These are phyloP conservation scores for Seira musarum DNA, from an alignment of 2,888 invertebrate genomes.

Conservation along the genomic window DNA sequence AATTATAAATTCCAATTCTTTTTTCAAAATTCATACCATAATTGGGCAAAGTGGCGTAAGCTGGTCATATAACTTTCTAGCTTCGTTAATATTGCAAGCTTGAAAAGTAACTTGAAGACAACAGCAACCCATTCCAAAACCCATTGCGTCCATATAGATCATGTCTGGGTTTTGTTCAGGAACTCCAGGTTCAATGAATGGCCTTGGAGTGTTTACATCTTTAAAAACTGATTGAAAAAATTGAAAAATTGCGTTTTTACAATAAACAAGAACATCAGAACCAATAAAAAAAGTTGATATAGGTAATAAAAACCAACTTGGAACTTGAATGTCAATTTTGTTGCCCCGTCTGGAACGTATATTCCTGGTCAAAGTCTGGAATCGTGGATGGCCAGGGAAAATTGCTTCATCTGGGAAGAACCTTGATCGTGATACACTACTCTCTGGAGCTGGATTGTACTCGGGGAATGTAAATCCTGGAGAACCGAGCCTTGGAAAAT, in stretches of 20 bases:
- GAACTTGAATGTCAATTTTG: constrained; percentile 97
- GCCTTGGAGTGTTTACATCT: constrained; percentile 88
- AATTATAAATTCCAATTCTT: too few species aligned
- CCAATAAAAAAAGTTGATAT: not conserved
- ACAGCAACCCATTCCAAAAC: constrained; percentile 99
- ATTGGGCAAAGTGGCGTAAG: constrained; percentile 97
- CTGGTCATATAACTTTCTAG: constrained; percentile 96
- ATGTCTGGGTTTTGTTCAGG: constrained; percentile 85
- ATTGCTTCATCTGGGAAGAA: constrained; percentile 98
- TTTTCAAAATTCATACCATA: constrained; percentile 79
- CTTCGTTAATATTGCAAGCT: constrained; percentile 97
- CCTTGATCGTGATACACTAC: constrained; percentile 85
- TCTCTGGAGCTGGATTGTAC: constrained; percentile 80
- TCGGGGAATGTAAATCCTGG: constrained; percentile 90
- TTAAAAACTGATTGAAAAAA: constrained; percentile 80
- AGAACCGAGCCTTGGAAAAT: constrained; percentile 94
- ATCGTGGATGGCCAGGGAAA: constrained; percentile 95
- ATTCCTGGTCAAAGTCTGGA: constrained; percentile 92
- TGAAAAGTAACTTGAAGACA: constrained; percentile 97
- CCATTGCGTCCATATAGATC: constrained; percentile 99
- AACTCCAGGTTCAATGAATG: constrained; percentile 80
- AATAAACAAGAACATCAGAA: not conserved
- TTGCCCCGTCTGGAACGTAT: constrained; percentile 92
- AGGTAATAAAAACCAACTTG: too few species aligned
- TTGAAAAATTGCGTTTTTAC: constrained; percentile 65